These are phyloP conservation scores for human (Homo sapiens) DNA, from an alignment of 2,113 vertebrate species.

Conservation along the genomic window DNA sequence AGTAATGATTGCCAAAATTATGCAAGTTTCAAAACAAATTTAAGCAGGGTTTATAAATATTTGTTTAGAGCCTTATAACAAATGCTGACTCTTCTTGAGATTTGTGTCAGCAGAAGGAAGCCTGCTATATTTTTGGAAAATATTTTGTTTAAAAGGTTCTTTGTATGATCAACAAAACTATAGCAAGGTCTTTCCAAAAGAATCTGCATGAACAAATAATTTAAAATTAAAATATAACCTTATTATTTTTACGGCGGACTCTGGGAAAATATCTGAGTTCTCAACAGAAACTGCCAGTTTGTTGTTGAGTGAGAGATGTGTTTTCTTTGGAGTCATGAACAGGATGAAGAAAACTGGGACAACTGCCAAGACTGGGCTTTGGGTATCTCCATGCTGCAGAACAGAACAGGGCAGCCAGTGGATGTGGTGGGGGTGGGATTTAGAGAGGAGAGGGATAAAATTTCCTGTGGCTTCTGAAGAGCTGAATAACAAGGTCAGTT, in stretches of 20 bases:
- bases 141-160: conserved; percentile 44
- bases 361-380: neutral
- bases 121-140: conserved; percentile 1
- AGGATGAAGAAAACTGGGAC: conserved; percentile 40
- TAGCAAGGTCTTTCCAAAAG: neutral
- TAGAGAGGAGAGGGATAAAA: neutral
- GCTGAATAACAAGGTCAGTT: neutral
- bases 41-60: conserved; percentile 16
- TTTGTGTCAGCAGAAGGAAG: neutral
- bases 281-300: conserved; percentile 50
- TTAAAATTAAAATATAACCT: conserved; percentile 20
- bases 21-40: neutral
- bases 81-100: neutral
- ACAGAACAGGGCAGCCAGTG: too few species aligned
- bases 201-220: neutral
- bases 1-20: neutral
- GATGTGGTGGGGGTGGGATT: neutral
- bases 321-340: conserved; percentile 56
- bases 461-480: neutral
- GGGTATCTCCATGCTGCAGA: neutral
- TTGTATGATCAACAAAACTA: neutral
- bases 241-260: conserved; percentile 42
- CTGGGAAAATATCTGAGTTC: conserved; percentile 56
- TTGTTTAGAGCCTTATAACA: conserved; percentile 21
- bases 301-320: conserved; percentile 59